Evolutionary conservation across 2,113 vertebrate genomes (phyloP).

Genomic region (Scalopus aquaticus): DNA sequence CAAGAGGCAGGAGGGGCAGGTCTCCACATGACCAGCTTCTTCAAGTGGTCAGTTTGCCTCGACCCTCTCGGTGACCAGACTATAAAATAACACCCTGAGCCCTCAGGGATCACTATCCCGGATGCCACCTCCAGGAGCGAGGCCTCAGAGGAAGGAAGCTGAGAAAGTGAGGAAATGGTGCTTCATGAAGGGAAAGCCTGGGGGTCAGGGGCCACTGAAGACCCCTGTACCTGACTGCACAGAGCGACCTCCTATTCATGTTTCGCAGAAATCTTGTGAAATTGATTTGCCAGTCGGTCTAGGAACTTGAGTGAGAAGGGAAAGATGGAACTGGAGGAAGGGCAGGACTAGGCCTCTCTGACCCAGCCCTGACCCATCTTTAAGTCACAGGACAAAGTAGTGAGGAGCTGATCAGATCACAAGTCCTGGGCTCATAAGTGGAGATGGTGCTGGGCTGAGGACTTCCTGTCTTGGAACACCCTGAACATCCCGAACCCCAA

Average conservation of each 20-base stretch:
- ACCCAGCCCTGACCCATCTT: background rate
- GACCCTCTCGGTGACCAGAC: too few species aligned
- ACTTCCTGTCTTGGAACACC: background rate
- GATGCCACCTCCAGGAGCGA: background rate
- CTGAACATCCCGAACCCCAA: background rate
- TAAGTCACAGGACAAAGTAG: background rate
- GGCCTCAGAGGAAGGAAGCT: background rate
- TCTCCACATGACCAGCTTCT: background rate
- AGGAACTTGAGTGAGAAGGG: background rate
- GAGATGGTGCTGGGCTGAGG: background rate
- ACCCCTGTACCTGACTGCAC: background rate
- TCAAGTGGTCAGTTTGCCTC: accelerated
- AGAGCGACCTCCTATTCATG: background rate
- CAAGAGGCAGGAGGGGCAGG: accelerated
- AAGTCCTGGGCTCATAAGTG: background rate
- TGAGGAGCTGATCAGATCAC: background rate
- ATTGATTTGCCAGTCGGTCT: background rate
- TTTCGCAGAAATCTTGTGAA: background rate
- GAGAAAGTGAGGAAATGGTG: background rate
- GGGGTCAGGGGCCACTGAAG: background rate
- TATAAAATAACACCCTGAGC: background rate
- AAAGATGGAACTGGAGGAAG: background rate
- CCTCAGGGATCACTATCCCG: background rate
- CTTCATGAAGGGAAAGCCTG: background rate
- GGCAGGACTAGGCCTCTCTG: background rate